Evolutionary conservation across 2,888 invertebrate species (phyloP).

Genomic region (Latrodectus hesperus): DNA sequence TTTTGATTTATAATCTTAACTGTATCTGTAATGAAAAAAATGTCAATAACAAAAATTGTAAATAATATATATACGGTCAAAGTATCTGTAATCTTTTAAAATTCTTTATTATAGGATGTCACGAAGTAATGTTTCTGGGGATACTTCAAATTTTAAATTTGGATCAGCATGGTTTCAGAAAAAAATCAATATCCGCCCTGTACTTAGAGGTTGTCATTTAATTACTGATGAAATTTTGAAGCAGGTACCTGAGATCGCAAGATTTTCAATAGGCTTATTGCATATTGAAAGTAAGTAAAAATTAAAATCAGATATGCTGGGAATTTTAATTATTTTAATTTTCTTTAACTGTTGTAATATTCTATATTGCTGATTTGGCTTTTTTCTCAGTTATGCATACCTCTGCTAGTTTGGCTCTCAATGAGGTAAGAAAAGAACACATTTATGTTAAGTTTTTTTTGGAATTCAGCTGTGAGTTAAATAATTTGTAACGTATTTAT

Average conservation of each 20-base stretch:
- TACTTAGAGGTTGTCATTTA: slow-evolving; percentile 96
- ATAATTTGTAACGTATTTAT: too few species aligned
- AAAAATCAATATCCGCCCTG: slow-evolving; percentile 95
- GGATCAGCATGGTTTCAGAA: slow-evolving; percentile 95
- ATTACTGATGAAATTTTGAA: slow-evolving; percentile 96
- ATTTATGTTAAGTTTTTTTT: neutral
- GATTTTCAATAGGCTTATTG: slow-evolving; percentile 95
- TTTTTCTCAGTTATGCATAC: slow-evolving; percentile 90
- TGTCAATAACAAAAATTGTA: too few species aligned
- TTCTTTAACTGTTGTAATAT: neutral
- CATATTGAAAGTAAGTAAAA: slow-evolving; percentile 94
- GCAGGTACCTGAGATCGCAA: slow-evolving; percentile 92
- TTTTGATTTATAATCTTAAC: too few species aligned
- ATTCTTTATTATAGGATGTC: slow-evolving; percentile 37
- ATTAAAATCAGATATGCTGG: neutral
- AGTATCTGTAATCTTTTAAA: too few species aligned
- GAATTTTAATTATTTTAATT: neutral
- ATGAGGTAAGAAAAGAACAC: slow-evolving; percentile 78
- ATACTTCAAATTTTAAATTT: slow-evolving; percentile 64
- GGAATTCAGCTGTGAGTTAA: too few species aligned
- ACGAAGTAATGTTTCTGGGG: slow-evolving; percentile 48
- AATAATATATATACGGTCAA: too few species aligned
- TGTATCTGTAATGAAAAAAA: too few species aligned
- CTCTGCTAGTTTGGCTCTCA: slow-evolving; percentile 96
- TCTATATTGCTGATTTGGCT: slow-evolving; percentile 5